Evolutionary conservation across 2,797 vertebrate species (phyloP).

Genomic region (Botia almorhae): DNA sequence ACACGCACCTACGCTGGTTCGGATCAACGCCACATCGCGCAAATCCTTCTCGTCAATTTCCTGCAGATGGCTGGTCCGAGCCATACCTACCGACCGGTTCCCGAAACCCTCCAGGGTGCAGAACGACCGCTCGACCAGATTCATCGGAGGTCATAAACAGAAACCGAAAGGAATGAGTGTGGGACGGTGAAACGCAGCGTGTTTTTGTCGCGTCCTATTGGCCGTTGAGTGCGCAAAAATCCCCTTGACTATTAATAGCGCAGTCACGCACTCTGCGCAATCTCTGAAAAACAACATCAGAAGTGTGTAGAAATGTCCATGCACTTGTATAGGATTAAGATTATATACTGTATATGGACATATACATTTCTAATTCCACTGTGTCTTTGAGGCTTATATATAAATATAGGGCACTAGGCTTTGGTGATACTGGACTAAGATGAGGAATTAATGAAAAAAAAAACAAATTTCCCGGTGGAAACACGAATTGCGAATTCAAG

Average conservation of each 20-base stretch:
- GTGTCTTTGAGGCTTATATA: too few relatives aligned
- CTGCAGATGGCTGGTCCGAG: conserved; percentile 25
- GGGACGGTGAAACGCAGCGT: conserved; percentile 16
- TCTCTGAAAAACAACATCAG: not conserved
- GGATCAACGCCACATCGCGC: conserved; percentile 44
- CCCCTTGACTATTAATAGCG: conserved; percentile 37
- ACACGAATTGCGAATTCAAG: too few relatives aligned
- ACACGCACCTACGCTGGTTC: conserved; percentile 51
- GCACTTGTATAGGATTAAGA: too few relatives aligned
- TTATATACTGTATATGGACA: too few relatives aligned
- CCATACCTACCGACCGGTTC: conserved; percentile 23
- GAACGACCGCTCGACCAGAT: not conserved
- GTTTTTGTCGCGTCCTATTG: conserved; percentile 56
- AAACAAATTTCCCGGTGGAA: too few relatives aligned
- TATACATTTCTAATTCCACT: too few relatives aligned
- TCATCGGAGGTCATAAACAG: not conserved
- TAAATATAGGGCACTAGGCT: too few relatives aligned
- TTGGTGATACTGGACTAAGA: too few relatives aligned
- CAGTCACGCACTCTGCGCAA: not conserved
- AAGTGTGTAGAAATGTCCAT: too few relatives aligned
- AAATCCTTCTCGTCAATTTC: conserved; percentile 47
- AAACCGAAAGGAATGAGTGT: conserved; percentile 15
- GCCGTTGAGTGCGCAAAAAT: conserved; percentile 50
- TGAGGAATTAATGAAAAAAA: too few relatives aligned
- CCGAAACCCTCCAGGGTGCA: too few relatives aligned